A percentile compares a stretch with the other conserved stretches of the same genome.
Conservation (phyloP, 2,113 vertebrate species). For the Coreoperca whiteheadi region DNA sequence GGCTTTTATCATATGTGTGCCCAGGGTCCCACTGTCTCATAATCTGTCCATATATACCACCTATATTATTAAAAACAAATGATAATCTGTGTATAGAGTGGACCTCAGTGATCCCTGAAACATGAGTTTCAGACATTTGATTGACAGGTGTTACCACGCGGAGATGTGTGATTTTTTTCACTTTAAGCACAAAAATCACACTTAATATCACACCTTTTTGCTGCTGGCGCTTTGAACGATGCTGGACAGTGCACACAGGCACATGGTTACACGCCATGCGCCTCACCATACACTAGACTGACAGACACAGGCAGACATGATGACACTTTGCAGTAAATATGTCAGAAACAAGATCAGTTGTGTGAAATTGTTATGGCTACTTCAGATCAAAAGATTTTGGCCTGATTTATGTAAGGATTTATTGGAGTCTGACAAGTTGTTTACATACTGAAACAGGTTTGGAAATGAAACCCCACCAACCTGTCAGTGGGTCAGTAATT, state of each 20-base stretch:
- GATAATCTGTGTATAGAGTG: neutral
- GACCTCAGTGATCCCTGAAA: slow-evolving; percentile 9
- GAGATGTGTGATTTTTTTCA: slow-evolving; percentile 65
- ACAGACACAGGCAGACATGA: slow-evolving; percentile 26
- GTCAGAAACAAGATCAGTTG: slow-evolving; percentile 45
- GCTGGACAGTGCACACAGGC: slow-evolving; percentile 20
- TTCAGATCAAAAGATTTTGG: neutral
- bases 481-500: neutral
- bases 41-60: neutral
- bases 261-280: neutral
- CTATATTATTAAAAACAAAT: neutral
- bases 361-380: slow-evolving; percentile 21
- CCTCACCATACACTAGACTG: slow-evolving; percentile 13
- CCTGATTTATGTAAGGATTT: slow-evolving; percentile 3
- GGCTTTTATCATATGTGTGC: neutral
- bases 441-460: slow-evolving; percentile 12
- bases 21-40: neutral
- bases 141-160: slow-evolving; percentile 55
- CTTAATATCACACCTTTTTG: slow-evolving; percentile 57
- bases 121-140: slow-evolving; percentile 34
- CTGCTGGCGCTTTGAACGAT: slow-evolving; percentile 31
- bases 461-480: neutral
- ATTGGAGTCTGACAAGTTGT: slow-evolving; percentile 13
- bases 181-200: slow-evolving; percentile 64
- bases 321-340: slow-evolving; percentile 45